These are phyloP conservation scores for Drosophila sechellia DNA, from an alignment of 1,140 invertebrate species.

Conservation along the genomic window DNA sequence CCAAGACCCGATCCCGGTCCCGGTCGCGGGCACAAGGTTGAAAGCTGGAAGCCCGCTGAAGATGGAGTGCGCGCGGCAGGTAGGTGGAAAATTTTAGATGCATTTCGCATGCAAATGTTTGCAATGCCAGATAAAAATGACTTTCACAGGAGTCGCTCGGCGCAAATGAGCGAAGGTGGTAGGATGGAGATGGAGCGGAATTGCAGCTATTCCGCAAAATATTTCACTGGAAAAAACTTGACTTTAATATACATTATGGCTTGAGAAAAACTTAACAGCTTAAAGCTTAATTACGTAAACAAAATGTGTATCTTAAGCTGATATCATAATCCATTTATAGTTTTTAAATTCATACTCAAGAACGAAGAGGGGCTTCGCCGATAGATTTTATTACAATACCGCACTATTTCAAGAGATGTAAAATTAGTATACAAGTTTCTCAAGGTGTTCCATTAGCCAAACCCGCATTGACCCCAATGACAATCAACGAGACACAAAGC, in stretches of 20 bases:
- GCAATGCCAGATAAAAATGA: conserved; percentile 74
- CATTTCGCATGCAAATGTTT: conserved; percentile 80
- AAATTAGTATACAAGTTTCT: neutral
- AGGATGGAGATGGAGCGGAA: conserved; percentile 14
- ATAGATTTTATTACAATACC: no score
- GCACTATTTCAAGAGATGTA: no score
- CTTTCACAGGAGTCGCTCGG: conserved; percentile 38
- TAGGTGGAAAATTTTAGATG: conserved; percentile 63
- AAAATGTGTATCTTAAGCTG: neutral
- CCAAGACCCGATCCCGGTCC: neutral
- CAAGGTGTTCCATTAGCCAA: conserved; percentile 26
- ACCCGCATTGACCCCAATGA: conserved; percentile 48
- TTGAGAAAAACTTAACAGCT: neutral
- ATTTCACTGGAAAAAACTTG: conserved; percentile 23
- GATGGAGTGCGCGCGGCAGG: conserved; percentile 31
- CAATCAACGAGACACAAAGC: conserved; percentile 47
- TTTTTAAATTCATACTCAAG: no score
- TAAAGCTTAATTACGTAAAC: neutral
- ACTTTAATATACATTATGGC: conserved; percentile 3
- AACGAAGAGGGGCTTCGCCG: no score
- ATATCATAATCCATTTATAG: no score
- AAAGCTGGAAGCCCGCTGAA: conserved; percentile 31
- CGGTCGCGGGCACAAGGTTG: conserved; percentile 35
- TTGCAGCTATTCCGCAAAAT: conserved; percentile 45
- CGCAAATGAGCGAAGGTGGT: conserved; percentile 12